phyloP scores from a whole-genome alignment of 1,140 invertebrate species.

The Agraylea sexmaculata region DNA sequence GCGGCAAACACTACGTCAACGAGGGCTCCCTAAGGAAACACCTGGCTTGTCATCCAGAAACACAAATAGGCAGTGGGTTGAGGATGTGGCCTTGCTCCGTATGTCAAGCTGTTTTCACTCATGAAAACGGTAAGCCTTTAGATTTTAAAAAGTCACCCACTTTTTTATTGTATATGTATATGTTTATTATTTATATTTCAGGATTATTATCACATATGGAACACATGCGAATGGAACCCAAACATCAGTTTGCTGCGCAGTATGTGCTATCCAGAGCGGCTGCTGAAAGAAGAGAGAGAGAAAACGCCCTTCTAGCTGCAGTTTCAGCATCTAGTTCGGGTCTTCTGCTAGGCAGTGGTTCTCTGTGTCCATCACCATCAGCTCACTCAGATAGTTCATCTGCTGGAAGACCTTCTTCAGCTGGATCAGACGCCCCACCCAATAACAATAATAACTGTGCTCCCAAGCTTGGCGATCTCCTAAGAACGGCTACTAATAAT shows the following conservation, averaged over 20 bases:
- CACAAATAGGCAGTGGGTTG: constrained; percentile 72
- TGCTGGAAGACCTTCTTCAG: constrained; percentile 64
- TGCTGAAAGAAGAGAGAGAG: constrained; percentile 75
- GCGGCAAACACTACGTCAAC: constrained; percentile 90
- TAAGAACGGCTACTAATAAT: constrained; percentile 43
- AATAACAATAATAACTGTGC: constrained; percentile 61
- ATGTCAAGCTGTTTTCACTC: constrained; percentile 86
- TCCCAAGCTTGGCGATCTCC: constrained; percentile 57
- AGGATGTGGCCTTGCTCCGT: constrained; percentile 91
- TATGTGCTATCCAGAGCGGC: constrained; percentile 83
- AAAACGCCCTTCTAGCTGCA: constrained; percentile 59
- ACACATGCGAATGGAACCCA: constrained; percentile 92
- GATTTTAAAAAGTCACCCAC: not conserved
- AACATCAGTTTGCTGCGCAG: constrained; percentile 90
- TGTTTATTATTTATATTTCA: constrained; percentile 31
- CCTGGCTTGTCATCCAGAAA: constrained; percentile 83
- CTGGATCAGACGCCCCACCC: constrained; percentile 59
- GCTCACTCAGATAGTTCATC: constrained; percentile 73
- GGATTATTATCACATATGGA: constrained; percentile 89
- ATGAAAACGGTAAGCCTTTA: constrained; percentile 70
- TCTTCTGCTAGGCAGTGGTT: constrained; percentile 41
- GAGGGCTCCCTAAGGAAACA: constrained; percentile 87
- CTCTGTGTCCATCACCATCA: constrained; percentile 64
- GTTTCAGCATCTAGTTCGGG: constrained; percentile 51
- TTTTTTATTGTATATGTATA: constrained; percentile 5